Conservation (phyloP, 2,113 vertebrate species). For the Saccopteryx leptura region DNA sequence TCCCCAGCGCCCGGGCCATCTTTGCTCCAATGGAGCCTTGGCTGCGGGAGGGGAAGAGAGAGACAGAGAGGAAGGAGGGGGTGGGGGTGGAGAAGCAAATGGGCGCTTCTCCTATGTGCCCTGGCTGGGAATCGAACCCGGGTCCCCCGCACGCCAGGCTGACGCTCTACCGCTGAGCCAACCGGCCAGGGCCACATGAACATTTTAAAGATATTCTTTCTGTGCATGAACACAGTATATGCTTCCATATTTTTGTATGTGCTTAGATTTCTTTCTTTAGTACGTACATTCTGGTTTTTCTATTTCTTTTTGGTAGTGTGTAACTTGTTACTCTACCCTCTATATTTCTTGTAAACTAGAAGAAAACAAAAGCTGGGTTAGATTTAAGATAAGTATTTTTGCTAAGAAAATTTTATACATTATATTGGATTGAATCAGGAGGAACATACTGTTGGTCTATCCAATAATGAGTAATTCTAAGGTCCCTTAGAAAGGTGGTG, state of each 20-base stretch:
- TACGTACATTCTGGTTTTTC: background rate
- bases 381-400: slow-evolving; percentile 36
- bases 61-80: too few relatives aligned
- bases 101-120: too few relatives aligned
- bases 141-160: too few relatives aligned
- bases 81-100: too few relatives aligned
- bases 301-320: background rate
- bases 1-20: too few relatives aligned
- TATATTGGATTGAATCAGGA: slow-evolving; percentile 1
- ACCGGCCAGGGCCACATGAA: too few relatives aligned
- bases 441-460: background rate
- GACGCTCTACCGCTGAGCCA: too few relatives aligned
- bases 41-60: too few relatives aligned
- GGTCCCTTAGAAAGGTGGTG: background rate
- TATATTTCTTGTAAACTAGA: slow-evolving; percentile 39
- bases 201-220: background rate
- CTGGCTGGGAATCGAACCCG: too few relatives aligned
- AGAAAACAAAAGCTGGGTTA: slow-evolving; percentile 42
- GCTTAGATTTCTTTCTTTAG: background rate
- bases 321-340: slow-evolving; percentile 14
- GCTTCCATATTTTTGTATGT: background rate
- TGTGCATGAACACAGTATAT: background rate
- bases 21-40: too few relatives aligned
- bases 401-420: slow-evolving; percentile 12
- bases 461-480: background rate